A percentile compares a stretch with the other conserved stretches of the same genome.
phyloP scores from a whole-genome alignment of 2,888 invertebrate species.

The Drosophila helvetica region DNA sequence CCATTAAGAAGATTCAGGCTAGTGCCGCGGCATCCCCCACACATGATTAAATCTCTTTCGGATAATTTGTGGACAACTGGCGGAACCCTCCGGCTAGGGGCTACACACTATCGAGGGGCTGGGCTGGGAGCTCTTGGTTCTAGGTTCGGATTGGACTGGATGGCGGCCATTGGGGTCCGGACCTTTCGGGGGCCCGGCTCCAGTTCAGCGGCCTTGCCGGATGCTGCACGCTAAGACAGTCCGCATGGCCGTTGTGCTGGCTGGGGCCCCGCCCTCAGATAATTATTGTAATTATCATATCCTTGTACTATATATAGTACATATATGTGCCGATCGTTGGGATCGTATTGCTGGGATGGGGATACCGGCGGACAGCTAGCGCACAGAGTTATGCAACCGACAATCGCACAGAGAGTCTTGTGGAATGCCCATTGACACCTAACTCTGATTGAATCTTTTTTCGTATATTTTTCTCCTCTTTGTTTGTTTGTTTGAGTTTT shows the following conservation, averaged over 20 bases:
- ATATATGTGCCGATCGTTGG: conserved; percentile 2
- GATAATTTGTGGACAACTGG: conserved; percentile 39
- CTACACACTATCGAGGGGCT: conserved; percentile 56
- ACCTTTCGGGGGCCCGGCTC: conserved; percentile 30
- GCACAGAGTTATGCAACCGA: conserved; percentile 82
- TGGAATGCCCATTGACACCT: conserved; percentile 80
- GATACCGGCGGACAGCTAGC: conserved; percentile 80
- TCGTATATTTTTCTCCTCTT: conserved; percentile 9
- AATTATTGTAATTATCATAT: neutral
- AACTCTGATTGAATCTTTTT: conserved; percentile 81
- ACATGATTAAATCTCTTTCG: conserved; percentile 40
- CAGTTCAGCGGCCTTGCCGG: conserved; percentile 77
- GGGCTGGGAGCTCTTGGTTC: conserved; percentile 15
- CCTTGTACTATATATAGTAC: neutral
- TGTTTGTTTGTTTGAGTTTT: conserved; percentile 77
- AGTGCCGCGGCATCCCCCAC: conserved; percentile 74
- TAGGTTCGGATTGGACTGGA: conserved; percentile 1
- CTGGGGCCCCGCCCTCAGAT: conserved; percentile 48
- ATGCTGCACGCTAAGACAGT: conserved; percentile 65
- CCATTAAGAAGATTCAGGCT: conserved; percentile 84
- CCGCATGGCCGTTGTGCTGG: conserved; percentile 78
- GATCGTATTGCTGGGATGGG: conserved; percentile 29
- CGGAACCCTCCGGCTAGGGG: conserved; percentile 40
- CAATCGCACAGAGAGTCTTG: conserved; percentile 71
- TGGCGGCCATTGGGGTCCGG: conserved; percentile 32